These are phyloP conservation scores for Xenopus petersii DNA, from an alignment of 2,797 vertebrate species.

Conservation along the genomic window DNA sequence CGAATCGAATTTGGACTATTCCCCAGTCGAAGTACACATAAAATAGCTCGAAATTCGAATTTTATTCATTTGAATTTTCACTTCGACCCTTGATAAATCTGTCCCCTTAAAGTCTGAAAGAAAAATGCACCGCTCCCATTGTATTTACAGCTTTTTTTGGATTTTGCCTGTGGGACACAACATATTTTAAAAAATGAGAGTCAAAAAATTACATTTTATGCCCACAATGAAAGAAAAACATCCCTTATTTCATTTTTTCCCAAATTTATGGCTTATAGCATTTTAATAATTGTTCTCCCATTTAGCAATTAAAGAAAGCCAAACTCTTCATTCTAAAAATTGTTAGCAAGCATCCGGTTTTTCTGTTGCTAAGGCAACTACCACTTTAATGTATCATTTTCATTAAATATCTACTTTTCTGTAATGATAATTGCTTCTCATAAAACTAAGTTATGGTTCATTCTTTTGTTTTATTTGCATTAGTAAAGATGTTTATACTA, in stretches of 20 bases:
- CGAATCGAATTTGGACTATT: no score
- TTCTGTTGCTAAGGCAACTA: constrained; percentile 11
- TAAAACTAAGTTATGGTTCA: not conserved
- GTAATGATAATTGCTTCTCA: not conserved
- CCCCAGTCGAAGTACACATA: no score
- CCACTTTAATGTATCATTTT: not conserved
- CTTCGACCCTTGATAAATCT: no score
- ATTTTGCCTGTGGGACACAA: no score
- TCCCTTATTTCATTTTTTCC: not conserved
- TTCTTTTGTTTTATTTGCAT: constrained; percentile 8
- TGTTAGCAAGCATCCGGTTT: not conserved
- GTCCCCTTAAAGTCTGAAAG: no score
- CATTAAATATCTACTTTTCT: not conserved
- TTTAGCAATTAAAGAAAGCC: not conserved
- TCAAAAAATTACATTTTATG: no score
- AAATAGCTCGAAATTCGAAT: no score
- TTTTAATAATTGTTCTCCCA: not conserved
- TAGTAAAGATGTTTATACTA: constrained; percentile 1
- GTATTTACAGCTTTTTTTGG: no score
- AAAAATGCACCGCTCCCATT: no score
- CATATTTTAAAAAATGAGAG: no score
- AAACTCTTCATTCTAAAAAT: constrained; percentile 1
- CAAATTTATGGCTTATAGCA: not conserved
- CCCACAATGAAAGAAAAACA: not conserved
- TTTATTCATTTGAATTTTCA: no score